A percentile compares a stretch with the other conserved stretches of the same genome.
Conservation (phyloP, 2,797 vertebrate genomes). For the Amphiprion clarkii region DNA sequence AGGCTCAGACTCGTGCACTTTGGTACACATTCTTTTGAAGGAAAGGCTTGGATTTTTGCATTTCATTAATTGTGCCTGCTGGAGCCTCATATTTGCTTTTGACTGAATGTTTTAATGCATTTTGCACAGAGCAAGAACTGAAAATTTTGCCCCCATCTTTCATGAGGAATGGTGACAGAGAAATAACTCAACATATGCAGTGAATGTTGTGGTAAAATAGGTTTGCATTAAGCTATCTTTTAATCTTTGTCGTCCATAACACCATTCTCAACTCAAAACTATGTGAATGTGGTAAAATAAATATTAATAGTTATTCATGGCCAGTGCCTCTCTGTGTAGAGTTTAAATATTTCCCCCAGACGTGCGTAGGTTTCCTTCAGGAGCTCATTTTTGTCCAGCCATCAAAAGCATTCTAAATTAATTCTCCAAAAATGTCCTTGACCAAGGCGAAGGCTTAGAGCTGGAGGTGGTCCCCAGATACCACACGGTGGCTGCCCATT, state of each 20-base stretch:
- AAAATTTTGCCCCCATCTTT: neutral
- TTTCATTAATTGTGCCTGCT: conserved; percentile 1
- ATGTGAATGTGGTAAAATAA: too few species aligned
- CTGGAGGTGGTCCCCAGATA: too few species aligned
- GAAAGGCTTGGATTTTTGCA: neutral
- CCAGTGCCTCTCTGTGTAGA: too few species aligned
- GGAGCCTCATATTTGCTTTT: too few species aligned
- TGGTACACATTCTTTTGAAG: conserved; percentile 6
- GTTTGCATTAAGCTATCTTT: neutral
- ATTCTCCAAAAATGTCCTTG: too few species aligned
- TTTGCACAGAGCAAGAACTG: neutral
- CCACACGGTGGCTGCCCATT: too few species aligned
- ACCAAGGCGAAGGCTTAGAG: too few species aligned
- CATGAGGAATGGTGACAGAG: neutral
- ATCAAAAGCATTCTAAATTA: too few species aligned
- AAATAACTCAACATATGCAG: neutral
- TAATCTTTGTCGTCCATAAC: neutral
- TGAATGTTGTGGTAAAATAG: neutral
- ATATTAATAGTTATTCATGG: too few species aligned
- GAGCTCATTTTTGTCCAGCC: too few species aligned
- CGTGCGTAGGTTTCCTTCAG: too few species aligned
- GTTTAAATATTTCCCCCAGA: too few species aligned
- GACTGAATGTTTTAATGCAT: neutral
- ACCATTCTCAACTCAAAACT: neutral
- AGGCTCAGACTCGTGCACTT: neutral